phyloP scores from a whole-genome alignment of 2,113 vertebrate genomes.

The Podarcis raffonei region DNA sequence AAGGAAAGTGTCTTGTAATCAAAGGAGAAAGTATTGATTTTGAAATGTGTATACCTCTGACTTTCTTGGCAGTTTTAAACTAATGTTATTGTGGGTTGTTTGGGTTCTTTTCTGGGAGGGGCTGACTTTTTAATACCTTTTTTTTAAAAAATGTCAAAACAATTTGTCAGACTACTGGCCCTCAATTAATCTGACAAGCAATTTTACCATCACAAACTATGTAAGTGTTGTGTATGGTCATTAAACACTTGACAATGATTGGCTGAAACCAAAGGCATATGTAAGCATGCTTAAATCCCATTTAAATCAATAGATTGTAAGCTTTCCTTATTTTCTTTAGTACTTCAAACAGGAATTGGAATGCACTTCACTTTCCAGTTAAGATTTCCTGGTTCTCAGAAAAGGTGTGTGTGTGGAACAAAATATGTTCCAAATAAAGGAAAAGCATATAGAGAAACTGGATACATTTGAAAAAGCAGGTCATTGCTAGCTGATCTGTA shows the following conservation, averaged over 20 bases:
- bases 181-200: neutral
- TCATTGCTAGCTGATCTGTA: neutral
- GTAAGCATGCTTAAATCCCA: neutral
- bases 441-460: neutral
- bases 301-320: neutral
- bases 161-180: neutral
- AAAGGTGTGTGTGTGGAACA: neutral
- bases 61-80: neutral
- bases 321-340: neutral
- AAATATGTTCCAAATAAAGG: neutral
- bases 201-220: neutral
- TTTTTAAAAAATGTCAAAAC: neutral
- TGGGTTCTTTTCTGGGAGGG: neutral
- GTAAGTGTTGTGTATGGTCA: neutral
- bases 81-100: neutral
- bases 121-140: neutral
- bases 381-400: neutral
- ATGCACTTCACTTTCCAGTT: neutral
- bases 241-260: neutral
- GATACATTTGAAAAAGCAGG: conserved; percentile 15
- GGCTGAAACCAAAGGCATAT: neutral
- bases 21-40: neutral
- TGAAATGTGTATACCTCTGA: neutral
- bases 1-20: neutral
- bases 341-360: neutral